Conservation (phyloP, 2,888 invertebrate genomes). For the Schrankia costaestrigalis region DNA sequence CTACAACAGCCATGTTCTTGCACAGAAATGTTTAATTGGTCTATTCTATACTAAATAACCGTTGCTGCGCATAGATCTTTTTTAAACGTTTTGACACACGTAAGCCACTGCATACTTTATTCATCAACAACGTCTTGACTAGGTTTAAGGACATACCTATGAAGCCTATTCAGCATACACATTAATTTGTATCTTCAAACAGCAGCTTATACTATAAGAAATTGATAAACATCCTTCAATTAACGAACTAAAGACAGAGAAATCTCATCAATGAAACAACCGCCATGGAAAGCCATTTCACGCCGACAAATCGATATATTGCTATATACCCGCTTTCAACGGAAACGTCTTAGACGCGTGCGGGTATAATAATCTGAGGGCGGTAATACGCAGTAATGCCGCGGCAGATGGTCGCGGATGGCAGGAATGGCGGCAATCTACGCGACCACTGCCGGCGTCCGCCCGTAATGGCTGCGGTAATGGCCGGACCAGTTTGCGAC, state of each 20-base stretch:
- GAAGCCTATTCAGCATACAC: too few relatives aligned
- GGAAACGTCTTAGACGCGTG: slow-evolving; percentile 49
- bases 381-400: slow-evolving; percentile 35
- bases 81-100: too few relatives aligned
- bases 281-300: slow-evolving; percentile 28
- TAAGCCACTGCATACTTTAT: too few relatives aligned
- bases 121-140: too few relatives aligned
- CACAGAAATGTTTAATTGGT: too few relatives aligned
- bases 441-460: slow-evolving; percentile 52
- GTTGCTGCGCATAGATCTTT: too few relatives aligned
- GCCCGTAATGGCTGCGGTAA: slow-evolving; percentile 50
- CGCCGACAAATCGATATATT: slow-evolving; percentile 26
- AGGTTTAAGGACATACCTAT: too few relatives aligned
- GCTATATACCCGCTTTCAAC: slow-evolving; percentile 32
- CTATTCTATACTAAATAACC: too few relatives aligned
- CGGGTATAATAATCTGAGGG: slow-evolving; percentile 53
- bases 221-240: slow-evolving; percentile 6
- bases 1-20: too few relatives aligned
- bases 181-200: too few relatives aligned
- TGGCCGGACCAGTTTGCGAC: slow-evolving; percentile 53
- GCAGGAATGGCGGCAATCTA: slow-evolving; percentile 49
- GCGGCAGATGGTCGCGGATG: slow-evolving; percentile 40
- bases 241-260: slow-evolving; percentile 9
- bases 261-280: slow-evolving; percentile 20
- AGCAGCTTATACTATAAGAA: background rate